Conservation (phyloP, 1,140 invertebrate genomes). For the Bombus polaris region DNA sequence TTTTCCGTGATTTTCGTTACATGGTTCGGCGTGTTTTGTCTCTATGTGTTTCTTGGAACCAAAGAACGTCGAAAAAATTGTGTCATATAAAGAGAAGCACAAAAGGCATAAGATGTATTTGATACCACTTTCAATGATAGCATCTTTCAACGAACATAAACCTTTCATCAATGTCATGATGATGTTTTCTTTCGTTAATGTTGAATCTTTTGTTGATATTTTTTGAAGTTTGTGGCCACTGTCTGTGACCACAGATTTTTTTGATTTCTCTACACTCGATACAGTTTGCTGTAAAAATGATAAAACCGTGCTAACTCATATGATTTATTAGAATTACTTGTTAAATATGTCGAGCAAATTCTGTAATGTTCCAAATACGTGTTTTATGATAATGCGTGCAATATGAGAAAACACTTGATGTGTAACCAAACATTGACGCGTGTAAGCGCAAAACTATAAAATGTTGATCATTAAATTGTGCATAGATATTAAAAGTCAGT, state of each 20-base stretch:
- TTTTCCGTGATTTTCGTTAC: too few species aligned
- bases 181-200: neutral
- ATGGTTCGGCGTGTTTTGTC: fast-evolving
- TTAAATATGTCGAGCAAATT: neutral
- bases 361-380: neutral
- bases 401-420: neutral
- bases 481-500: neutral
- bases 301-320: neutral
- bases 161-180: neutral
- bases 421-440: neutral
- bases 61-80: fast-evolving
- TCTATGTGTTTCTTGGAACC: fast-evolving
- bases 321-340: neutral
- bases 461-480: neutral
- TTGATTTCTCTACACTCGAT: too few species aligned
- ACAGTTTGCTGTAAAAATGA: neutral
- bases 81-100: neutral
- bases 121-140: neutral
- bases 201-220: neutral
- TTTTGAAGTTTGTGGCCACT: neutral
- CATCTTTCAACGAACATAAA: neutral
- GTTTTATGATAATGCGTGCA: neutral
- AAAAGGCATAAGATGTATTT: conserved; percentile 7
- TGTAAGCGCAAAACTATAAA: neutral
- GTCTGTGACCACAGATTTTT: neutral